Evolutionary conservation across 1,140 invertebrate species (phyloP).

Genomic region (Cheumatopsyche charites): DNA sequence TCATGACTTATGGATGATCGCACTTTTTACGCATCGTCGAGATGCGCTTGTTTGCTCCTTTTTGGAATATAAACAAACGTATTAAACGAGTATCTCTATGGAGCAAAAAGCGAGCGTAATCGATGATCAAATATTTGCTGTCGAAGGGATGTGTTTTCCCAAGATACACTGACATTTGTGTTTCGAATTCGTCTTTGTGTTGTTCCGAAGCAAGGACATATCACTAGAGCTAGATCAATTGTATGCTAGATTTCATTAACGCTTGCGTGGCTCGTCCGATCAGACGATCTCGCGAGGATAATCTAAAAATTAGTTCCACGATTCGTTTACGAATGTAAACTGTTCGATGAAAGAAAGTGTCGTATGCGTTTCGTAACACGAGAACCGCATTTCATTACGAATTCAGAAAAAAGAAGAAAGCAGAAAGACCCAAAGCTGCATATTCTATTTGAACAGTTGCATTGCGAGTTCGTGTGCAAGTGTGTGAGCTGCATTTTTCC

Average conservation of each 20-base stretch:
- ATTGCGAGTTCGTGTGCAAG: background rate
- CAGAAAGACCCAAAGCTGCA: background rate
- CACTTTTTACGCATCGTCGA: conserved; percentile 14
- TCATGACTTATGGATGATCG: conserved; percentile 21
- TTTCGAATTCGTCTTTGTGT: background rate
- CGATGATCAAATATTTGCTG: conserved; percentile 20
- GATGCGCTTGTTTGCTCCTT: background rate
- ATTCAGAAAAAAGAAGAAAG: conserved; percentile 13
- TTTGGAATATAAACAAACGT: background rate
- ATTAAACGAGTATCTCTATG: too few relatives aligned
- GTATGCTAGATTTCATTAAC: conserved; percentile 24
- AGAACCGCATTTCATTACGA: conserved; percentile 4
- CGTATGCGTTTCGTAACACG: background rate
- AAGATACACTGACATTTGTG: too few relatives aligned
- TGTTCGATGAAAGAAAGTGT: background rate
- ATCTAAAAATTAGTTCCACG: too few relatives aligned
- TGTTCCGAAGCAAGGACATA: conserved; percentile 31
- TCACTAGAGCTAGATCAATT: conserved; percentile 31
- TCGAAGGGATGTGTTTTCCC: background rate
- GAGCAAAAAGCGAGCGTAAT: background rate
- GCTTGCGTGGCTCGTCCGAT: background rate
- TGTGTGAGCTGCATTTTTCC: background rate
- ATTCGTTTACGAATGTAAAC: too few relatives aligned
- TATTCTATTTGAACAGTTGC: conserved; percentile 32
- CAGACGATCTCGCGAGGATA: too few relatives aligned